phyloP scores from a whole-genome alignment of 2,113 vertebrate genomes.

The Coptodon bakossiorum region DNA sequence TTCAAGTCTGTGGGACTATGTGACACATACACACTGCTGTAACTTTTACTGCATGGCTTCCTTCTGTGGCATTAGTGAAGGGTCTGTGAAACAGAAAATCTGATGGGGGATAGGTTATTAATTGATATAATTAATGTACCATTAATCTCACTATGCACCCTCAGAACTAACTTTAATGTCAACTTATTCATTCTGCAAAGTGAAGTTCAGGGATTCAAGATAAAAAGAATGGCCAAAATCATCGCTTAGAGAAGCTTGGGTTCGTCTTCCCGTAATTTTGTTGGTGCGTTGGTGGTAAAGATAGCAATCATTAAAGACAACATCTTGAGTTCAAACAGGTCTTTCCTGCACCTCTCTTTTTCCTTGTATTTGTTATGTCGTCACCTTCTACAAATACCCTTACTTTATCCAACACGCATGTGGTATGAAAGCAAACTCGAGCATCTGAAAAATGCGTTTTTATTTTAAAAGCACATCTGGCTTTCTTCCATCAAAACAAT shows the following conservation, averaged over 20 bases:
- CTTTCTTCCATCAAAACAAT: background rate
- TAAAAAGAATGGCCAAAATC: background rate
- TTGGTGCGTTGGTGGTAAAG: background rate
- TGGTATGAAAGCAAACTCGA: background rate
- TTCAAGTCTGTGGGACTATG: background rate
- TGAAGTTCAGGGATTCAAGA: background rate
- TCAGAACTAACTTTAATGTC: background rate
- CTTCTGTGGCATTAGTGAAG: background rate
- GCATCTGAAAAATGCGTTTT: background rate
- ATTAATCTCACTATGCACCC: background rate
- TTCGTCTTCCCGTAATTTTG: background rate
- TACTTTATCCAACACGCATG: background rate
- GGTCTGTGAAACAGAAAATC: background rate
- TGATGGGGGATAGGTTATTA: background rate
- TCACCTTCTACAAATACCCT: background rate
- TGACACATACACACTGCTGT: background rate
- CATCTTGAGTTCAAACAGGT: background rate
- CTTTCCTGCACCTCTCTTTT: background rate
- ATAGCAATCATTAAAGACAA: background rate
- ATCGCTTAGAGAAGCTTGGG: background rate
- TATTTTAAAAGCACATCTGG: background rate
- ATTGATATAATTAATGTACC: background rate
- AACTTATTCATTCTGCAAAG: background rate
- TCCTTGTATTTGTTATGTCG: background rate
- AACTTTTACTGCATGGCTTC: background rate